Percentiles rank a stretch among this genome's conserved stretches.
These are phyloP conservation scores for Embidobia sp. DNA, from an alignment of 2,888 invertebrate species.

Conservation along the genomic window DNA sequence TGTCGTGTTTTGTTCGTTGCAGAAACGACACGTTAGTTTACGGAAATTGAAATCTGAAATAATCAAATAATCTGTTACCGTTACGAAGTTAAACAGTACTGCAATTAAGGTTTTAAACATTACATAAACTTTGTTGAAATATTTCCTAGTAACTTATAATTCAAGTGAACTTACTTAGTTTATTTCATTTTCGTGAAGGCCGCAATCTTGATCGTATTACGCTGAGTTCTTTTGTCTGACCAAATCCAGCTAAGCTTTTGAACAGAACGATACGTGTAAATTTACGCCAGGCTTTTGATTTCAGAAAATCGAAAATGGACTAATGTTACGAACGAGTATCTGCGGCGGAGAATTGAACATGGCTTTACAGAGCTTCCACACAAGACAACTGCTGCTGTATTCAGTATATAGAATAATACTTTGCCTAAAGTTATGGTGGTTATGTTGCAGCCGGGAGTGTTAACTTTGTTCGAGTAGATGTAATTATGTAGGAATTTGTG, in stretches of 20 bases:
- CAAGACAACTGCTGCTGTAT: conserved; percentile 26
- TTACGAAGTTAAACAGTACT: too few relatives aligned
- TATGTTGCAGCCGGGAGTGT: conserved; percentile 28
- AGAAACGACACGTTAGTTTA: too few relatives aligned
- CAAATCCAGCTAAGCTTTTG: conserved; percentile 50
- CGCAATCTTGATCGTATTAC: conserved; percentile 61
- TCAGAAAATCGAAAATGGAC: conserved; percentile 50
- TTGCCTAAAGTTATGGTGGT: conserved; percentile 28
- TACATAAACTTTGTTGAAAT: too few relatives aligned
- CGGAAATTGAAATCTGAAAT: too few relatives aligned
- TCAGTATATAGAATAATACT: conserved; percentile 26
- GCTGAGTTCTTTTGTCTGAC: conserved; percentile 18
- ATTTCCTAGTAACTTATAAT: too few relatives aligned
- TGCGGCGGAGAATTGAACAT: conserved; percentile 38
- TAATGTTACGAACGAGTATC: conserved; percentile 41
- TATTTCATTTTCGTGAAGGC: conserved; percentile 61
- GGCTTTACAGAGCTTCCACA: conserved; percentile 22
- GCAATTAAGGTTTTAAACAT: too few relatives aligned
- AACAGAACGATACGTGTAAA: conserved; percentile 67
- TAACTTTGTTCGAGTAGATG: conserved; percentile 28
- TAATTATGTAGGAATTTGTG: conserved; percentile 32
- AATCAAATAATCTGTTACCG: too few relatives aligned
- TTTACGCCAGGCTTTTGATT: too few relatives aligned
- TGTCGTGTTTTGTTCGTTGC: too few relatives aligned
- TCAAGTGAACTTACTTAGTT: conserved; percentile 62